phyloP scores from a whole-genome alignment of 2,113 vertebrate genomes.

The Eulemur rufifrons region DNA sequence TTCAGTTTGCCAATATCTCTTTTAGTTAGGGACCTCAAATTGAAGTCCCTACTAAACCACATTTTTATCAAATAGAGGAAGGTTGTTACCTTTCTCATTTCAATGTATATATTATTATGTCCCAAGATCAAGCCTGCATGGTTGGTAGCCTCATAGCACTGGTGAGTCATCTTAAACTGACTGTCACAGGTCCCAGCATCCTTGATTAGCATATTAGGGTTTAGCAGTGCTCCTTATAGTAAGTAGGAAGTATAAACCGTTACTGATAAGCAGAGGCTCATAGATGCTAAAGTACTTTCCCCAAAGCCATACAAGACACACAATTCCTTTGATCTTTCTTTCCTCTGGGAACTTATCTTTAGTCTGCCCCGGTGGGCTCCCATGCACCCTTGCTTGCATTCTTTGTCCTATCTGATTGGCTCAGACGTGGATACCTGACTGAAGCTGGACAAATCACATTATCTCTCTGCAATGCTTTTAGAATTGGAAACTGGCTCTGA shows the following conservation, averaged over 20 bases:
- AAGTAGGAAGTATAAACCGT: background rate
- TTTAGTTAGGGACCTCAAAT: background rate
- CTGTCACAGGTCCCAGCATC: background rate
- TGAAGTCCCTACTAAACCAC: background rate
- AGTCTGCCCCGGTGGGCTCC: too few relatives aligned
- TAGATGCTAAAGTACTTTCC: background rate
- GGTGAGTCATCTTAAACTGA: background rate
- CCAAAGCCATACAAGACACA: background rate
- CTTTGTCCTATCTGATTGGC: background rate
- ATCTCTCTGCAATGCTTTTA: background rate
- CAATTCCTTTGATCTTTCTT: background rate
- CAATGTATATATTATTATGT: background rate
- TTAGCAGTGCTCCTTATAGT: background rate
- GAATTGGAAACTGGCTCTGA: background rate
- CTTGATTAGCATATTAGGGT: background rate
- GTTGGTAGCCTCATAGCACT: background rate
- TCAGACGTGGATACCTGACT: background rate
- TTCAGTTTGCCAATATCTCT: background rate
- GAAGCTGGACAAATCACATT: background rate
- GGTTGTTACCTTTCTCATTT: background rate
- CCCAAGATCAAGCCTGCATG: background rate
- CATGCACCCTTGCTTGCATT: background rate
- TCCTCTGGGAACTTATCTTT: background rate
- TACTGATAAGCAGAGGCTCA: background rate
- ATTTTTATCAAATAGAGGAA: background rate